Percentiles rank a stretch among this genome's conserved stretches.
Conservation (phyloP, 2,888 invertebrate species). For the Dolomedes plantarius region DNA sequence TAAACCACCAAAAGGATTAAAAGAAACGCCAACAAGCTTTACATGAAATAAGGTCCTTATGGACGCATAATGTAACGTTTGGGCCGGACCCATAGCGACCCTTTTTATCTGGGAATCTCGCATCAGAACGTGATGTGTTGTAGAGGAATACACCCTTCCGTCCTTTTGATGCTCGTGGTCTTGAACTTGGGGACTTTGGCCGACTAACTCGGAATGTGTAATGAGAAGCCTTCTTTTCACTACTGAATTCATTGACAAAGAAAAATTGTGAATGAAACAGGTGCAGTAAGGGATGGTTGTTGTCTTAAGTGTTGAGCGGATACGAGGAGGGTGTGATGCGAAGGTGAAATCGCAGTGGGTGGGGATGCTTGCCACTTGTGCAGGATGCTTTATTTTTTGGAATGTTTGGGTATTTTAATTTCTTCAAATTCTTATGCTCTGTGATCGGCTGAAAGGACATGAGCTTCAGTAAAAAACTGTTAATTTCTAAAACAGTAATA, state of each 20-base stretch:
- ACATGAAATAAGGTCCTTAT: neutral
- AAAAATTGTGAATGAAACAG: slow-evolving; percentile 15
- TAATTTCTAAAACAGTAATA: no score
- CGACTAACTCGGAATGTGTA: slow-evolving; percentile 41
- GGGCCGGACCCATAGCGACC: neutral
- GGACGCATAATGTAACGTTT: neutral
- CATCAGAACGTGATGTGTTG: neutral
- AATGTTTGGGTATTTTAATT: no score
- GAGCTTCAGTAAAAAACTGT: no score
- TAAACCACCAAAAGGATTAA: no score
- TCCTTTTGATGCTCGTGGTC: slow-evolving; percentile 26
- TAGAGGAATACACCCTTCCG: neutral
- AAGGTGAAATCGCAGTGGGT: slow-evolving; percentile 4
- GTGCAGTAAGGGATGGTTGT: slow-evolving; percentile 6
- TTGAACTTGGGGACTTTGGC: slow-evolving; percentile 46
- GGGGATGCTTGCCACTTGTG: neutral
- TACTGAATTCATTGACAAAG: slow-evolving; percentile 13
- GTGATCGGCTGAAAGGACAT: no score
- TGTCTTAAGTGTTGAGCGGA: neutral
- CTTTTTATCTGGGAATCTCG: neutral
- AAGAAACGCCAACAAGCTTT: no score
- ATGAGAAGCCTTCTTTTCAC: slow-evolving; percentile 20
- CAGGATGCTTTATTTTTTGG: neutral
- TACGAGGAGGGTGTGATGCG: neutral
- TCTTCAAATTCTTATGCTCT: no score